phyloP scores from a whole-genome alignment of 2,797 vertebrate species.

The Florisuga fusca region DNA sequence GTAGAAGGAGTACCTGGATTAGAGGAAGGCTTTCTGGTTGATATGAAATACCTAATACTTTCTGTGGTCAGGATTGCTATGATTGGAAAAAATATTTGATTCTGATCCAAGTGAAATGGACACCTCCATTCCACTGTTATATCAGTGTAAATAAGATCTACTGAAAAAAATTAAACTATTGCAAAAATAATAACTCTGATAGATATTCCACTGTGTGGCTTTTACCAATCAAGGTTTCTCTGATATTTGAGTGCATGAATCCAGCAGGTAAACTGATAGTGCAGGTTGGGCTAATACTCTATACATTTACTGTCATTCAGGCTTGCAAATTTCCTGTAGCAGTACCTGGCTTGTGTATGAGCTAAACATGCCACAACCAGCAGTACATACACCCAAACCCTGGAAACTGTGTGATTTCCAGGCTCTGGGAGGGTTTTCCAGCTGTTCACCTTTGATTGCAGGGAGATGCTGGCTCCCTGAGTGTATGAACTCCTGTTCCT shows the following conservation, averaged over 20 bases:
- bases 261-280: neutral
- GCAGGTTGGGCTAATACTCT: neutral
- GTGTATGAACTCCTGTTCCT: neutral
- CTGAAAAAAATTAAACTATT: neutral
- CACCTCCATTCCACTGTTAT: neutral
- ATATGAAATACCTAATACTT: neutral
- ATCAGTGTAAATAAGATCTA: neutral
- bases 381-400: neutral
- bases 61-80: neutral
- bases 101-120: neutral
- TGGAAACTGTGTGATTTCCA: neutral
- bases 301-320: neutral
- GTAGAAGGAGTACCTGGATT: neutral
- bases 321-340: neutral
- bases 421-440: neutral
- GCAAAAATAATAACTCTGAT: neutral
- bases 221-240: neutral
- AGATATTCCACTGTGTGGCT: neutral
- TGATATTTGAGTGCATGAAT: neutral
- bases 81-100: neutral
- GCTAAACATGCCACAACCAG: neutral
- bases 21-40: neutral
- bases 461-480: neutral
- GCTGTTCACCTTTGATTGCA: neutral
- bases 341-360: fast-evolving